Conservation (phyloP, 1,140 invertebrate species). For the Formica exsecta region DNA sequence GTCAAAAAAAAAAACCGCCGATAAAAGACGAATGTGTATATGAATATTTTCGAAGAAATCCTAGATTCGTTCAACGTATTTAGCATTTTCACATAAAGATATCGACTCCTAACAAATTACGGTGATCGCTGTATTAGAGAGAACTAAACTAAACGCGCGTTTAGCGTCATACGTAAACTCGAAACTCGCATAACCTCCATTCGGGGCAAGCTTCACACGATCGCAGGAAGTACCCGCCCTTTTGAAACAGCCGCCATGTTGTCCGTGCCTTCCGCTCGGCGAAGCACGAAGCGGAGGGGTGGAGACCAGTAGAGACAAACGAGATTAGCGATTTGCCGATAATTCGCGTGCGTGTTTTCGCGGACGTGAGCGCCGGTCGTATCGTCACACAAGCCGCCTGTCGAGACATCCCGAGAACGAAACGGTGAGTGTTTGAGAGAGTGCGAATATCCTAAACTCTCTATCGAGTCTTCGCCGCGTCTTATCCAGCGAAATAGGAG, state of each 20-base stretch:
- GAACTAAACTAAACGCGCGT: conserved; percentile 9
- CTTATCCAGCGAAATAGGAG: not conserved
- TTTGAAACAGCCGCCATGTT: conserved; percentile 73
- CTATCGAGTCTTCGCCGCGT: not conserved
- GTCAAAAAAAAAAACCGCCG: not conserved
- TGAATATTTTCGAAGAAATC: not conserved
- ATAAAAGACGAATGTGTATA: no score
- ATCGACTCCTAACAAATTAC: not conserved
- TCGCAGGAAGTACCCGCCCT: conserved; percentile 78
- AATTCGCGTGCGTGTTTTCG: conserved; percentile 59
- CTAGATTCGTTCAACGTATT: no score
- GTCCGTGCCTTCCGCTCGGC: conserved; percentile 73
- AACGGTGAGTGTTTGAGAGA: conserved; percentile 43
- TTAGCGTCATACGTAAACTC: not conserved
- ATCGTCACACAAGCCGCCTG: conserved; percentile 17
- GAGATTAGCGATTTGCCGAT: conserved; percentile 69
- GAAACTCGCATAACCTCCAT: conserved; percentile 18
- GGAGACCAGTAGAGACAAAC: conserved; percentile 37
- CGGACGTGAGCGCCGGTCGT: not conserved
- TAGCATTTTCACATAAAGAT: not conserved
- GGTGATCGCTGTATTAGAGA: not conserved
- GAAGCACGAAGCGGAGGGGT: conserved; percentile 60
- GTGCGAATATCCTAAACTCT: no score
- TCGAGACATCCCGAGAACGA: conserved; percentile 30
- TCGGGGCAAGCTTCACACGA: not conserved